Evolutionary conservation across 2,797 vertebrate genomes (phyloP).

Genomic region (Sarcophilus harrisii): DNA sequence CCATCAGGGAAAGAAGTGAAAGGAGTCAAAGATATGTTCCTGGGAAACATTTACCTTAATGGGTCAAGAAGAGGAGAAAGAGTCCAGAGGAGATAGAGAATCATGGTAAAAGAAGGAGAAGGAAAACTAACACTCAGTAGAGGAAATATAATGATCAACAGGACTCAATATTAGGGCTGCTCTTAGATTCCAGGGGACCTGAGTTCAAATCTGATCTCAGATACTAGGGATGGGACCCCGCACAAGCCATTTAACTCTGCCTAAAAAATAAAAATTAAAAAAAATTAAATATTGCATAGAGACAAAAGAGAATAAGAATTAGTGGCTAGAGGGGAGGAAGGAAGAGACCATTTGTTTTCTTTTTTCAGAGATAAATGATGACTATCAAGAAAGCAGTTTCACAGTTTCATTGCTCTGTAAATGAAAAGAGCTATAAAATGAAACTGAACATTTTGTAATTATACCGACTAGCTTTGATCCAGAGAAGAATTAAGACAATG

Average conservation of each 20-base stretch:
- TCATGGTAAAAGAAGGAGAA: background rate
- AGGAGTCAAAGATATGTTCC: background rate
- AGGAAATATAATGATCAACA: background rate
- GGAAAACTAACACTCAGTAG: background rate
- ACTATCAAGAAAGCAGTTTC: background rate
- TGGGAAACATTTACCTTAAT: too few species aligned
- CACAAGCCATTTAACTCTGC: too few species aligned
- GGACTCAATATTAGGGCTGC: background rate
- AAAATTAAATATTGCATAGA: background rate
- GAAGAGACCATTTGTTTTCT: background rate
- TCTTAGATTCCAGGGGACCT: too few species aligned
- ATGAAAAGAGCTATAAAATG: background rate
- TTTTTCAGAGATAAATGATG: background rate
- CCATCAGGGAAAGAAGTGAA: background rate
- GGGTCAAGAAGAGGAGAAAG: background rate
- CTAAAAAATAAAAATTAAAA: background rate
- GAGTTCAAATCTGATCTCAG: too few species aligned
- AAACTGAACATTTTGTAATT: background rate
- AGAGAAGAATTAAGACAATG: background rate
- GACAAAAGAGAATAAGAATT: background rate
- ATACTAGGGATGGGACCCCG: too few species aligned
- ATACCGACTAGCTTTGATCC: background rate
- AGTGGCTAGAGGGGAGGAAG: background rate
- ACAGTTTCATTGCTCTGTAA: background rate
- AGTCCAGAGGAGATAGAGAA: background rate